These are phyloP conservation scores for Microcebus tavaratra DNA, from an alignment of 2,113 vertebrate species.

Conservation along the genomic window DNA sequence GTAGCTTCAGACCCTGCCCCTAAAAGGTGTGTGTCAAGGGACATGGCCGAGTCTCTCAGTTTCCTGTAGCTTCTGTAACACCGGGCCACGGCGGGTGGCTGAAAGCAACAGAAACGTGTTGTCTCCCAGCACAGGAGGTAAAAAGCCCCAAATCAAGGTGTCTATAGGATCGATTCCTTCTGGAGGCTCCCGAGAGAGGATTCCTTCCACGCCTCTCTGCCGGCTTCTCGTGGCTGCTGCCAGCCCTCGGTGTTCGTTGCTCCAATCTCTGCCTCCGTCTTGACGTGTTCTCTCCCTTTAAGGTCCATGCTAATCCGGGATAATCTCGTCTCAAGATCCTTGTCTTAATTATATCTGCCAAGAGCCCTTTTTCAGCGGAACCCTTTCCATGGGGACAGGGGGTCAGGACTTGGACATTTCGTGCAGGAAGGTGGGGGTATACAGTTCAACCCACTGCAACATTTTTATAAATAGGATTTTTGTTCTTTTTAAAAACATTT, in stretches of 20 bases:
- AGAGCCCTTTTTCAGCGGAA: background rate
- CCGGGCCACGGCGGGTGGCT: too few relatives aligned
- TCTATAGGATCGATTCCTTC: background rate
- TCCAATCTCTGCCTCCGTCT: background rate
- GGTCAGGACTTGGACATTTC: background rate
- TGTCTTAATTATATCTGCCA: background rate
- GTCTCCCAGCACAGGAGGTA: background rate
- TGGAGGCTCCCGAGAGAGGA: background rate
- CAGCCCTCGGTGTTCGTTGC: background rate
- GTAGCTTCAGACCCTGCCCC: background rate
- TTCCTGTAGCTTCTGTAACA: background rate
- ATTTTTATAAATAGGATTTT: background rate
- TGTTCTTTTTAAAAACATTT: background rate
- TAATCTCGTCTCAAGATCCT: background rate
- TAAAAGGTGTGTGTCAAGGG: background rate
- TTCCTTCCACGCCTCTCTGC: rapidly evolving
- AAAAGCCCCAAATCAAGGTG: background rate
- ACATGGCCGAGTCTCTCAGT: background rate
- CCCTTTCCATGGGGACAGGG: background rate
- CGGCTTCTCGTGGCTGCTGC: background rate
- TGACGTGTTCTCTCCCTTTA: background rate
- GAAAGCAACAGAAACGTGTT: background rate
- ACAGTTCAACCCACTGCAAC: background rate
- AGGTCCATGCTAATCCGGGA: background rate
- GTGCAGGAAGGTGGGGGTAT: background rate